These are phyloP conservation scores for Unio pictorum DNA, from an alignment of 2,888 invertebrate genomes.

Conservation along the genomic window DNA sequence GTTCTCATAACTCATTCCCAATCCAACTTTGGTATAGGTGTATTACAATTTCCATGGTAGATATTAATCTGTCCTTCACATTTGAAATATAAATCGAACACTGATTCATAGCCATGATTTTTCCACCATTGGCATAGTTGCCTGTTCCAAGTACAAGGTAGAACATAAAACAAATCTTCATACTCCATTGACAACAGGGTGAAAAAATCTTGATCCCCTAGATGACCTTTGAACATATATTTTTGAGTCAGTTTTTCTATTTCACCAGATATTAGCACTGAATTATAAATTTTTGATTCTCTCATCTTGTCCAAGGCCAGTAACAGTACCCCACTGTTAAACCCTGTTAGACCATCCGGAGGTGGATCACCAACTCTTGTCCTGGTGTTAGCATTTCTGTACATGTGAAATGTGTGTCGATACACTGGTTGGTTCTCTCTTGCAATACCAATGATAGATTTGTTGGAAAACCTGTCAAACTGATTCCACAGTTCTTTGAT, in stretches of 20 bases:
- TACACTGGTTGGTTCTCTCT: conserved; percentile 86
- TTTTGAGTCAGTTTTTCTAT: conserved; percentile 66
- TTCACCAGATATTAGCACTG: conserved; percentile 70
- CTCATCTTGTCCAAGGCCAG: conserved; percentile 80
- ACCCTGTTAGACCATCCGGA: conserved; percentile 78
- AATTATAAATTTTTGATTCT: conserved; percentile 77
- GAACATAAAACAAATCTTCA: conserved; percentile 80
- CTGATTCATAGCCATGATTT: conserved; percentile 81
- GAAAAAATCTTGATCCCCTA: conserved; percentile 89
- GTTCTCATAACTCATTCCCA: conserved; percentile 23
- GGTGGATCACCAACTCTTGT: conserved; percentile 78
- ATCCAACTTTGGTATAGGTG: conserved; percentile 59
- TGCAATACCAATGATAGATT: conserved; percentile 77
- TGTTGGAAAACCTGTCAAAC: conserved; percentile 79
- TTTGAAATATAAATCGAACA: conserved; percentile 81
- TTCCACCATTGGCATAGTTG: conserved; percentile 88
- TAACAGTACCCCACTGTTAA: conserved; percentile 86
- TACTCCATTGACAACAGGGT: conserved; percentile 81
- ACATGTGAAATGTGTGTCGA: conserved; percentile 81
- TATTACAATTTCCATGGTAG: conserved; percentile 71
- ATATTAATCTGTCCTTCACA: conserved; percentile 73
- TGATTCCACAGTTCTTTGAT: conserved; percentile 79
- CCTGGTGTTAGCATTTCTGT: conserved; percentile 77
- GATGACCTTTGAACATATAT: conserved; percentile 75
- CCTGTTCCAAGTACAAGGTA: conserved; percentile 86